Evolutionary conservation across 2,888 invertebrate species (phyloP).

Genomic region (Leptopilina myrica): DNA sequence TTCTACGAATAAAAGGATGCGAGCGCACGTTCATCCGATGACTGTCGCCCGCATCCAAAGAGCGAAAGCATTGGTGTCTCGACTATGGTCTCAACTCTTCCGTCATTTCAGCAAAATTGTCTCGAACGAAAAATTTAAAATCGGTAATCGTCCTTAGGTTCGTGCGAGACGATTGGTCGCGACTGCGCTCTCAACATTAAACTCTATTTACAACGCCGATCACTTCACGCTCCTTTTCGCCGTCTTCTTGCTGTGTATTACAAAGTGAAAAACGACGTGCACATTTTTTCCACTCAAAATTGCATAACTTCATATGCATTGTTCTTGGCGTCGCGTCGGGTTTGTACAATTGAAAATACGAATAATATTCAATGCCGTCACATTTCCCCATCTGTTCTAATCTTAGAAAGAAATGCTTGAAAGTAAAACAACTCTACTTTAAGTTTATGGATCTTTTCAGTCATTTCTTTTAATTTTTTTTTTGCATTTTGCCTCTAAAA

Average conservation of each 20-base stretch:
- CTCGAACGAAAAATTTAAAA: slow-evolving; percentile 47
- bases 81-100: slow-evolving; percentile 13
- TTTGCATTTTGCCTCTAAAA: too few relatives aligned
- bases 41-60: slow-evolving; percentile 41
- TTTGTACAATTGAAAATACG: too few relatives aligned
- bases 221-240: slow-evolving; percentile 13
- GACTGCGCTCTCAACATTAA: slow-evolving; percentile 34
- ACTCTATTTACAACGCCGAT: slow-evolving; percentile 33
- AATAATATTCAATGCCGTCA: too few relatives aligned
- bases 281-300: background rate
- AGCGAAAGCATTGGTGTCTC: too few relatives aligned
- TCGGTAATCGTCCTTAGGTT: slow-evolving; percentile 53
- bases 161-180: slow-evolving; percentile 54
- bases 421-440: too few relatives aligned
- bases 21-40: slow-evolving; percentile 21
- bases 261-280: background rate
- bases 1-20: slow-evolving; percentile 28
- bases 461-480: too few relatives aligned
- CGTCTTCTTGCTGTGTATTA: background rate
- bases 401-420: too few relatives aligned
- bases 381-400: too few relatives aligned
- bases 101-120: slow-evolving; percentile 49
- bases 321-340: too few relatives aligned
- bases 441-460: too few relatives aligned
- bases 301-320: background rate